phyloP scores from a whole-genome alignment of 2,113 vertebrate genomes.

The Sisor rabdophorus region DNA sequence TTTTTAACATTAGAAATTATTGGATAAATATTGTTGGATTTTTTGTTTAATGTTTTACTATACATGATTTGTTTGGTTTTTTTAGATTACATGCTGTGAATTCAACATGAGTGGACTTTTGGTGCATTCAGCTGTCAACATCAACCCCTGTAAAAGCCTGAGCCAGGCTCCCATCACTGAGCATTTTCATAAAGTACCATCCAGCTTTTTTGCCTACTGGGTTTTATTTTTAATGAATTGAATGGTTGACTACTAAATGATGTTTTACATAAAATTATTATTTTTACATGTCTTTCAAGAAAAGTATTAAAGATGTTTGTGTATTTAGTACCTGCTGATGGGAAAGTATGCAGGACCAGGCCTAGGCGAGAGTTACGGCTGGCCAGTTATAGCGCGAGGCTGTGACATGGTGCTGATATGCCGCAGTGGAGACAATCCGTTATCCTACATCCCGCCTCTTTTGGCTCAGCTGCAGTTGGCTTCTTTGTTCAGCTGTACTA shows the following conservation, averaged over 20 bases:
- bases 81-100: slow-evolving; percentile 45
- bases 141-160: slow-evolving; percentile 67
- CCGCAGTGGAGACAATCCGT: slow-evolving; percentile 68
- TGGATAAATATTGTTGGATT: neutral
- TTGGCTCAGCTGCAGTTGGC: slow-evolving; percentile 74
- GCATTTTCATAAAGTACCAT: slow-evolving; percentile 73
- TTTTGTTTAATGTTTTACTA: neutral
- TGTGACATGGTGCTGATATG: slow-evolving; percentile 77
- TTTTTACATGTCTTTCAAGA: neutral
- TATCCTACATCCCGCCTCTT: slow-evolving; percentile 79
- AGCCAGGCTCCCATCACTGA: slow-evolving; percentile 70
- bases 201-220: neutral
- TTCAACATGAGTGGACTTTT: slow-evolving; percentile 42
- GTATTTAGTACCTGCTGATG: slow-evolving; percentile 68
- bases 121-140: slow-evolving; percentile 61
- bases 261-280: neutral
- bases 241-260: neutral
- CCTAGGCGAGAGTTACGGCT: slow-evolving; percentile 75
- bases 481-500: slow-evolving; percentile 48
- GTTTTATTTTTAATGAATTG: neutral
- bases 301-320: neutral
- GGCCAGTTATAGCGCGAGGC: slow-evolving; percentile 80
- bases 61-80: neutral
- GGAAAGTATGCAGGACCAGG: slow-evolving; percentile 60
- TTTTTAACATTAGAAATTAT: neutral